Evolutionary conservation across 2,888 invertebrate genomes (phyloP).

Genomic region (Cremastinae sp.): DNA sequence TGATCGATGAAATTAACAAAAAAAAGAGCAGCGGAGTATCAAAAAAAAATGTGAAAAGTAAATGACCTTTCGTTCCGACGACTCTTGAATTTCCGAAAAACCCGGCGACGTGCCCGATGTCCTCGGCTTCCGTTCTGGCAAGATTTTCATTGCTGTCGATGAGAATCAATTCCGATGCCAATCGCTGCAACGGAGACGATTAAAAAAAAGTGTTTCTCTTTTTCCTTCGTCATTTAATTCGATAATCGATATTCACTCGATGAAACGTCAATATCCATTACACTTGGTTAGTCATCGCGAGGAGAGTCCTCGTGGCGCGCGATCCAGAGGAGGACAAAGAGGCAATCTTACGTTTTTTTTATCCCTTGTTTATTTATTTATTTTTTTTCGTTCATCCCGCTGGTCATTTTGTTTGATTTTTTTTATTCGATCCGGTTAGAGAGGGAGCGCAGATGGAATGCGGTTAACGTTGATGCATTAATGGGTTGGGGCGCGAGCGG

Average conservation of each 20-base stretch:
- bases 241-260: conserved; percentile 28
- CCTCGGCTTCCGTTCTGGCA: conserved; percentile 85
- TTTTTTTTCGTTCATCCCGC: conserved; percentile 14
- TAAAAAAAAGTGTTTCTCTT: conserved; percentile 39
- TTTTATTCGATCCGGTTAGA: conserved; percentile 56
- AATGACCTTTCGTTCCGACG: conserved; percentile 72
- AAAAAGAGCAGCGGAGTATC: conserved; percentile 40
- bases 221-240: conserved; percentile 29
- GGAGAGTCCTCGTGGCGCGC: conserved; percentile 6
- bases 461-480: conserved; percentile 58
- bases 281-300: conserved; percentile 47
- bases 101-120: conserved; percentile 84
- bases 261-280: conserved; percentile 55
- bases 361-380: not conserved
- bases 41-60: not conserved
- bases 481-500: conserved; percentile 49
- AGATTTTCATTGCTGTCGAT: conserved; percentile 84
- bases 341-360: conserved; percentile 40
- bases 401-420: conserved; percentile 34
- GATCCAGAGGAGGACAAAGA: conserved; percentile 43
- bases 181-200: conserved; percentile 78
- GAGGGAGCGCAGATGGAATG: conserved; percentile 53
- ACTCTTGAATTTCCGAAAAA: conserved; percentile 83
- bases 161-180: conserved; percentile 83
- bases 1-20: conserved; percentile 63